phyloP scores from a whole-genome alignment of 2,888 invertebrate genomes.

The Scaptomyza reducta region DNA sequence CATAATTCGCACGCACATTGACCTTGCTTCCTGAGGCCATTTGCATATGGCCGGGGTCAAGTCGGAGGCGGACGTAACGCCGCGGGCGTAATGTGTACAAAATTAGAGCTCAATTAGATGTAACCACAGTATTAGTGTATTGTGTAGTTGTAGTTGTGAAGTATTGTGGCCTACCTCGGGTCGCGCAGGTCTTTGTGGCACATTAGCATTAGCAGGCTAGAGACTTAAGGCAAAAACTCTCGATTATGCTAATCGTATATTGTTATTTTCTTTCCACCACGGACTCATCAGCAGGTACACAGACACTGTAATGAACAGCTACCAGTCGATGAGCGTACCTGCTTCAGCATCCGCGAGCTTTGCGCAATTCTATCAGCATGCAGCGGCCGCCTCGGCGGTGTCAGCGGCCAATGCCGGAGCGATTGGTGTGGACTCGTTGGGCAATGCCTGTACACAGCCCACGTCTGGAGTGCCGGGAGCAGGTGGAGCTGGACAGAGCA shows the following conservation, averaged over 20 bases:
- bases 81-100: constrained; percentile 57
- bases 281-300: constrained; percentile 81
- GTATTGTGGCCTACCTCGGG: neutral
- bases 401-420: constrained; percentile 90
- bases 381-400: constrained; percentile 87
- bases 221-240: constrained; percentile 11
- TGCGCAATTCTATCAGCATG: constrained; percentile 96
- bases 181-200: constrained; percentile 9
- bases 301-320: constrained; percentile 85
- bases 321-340: constrained; percentile 85
- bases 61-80: constrained; percentile 35
- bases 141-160: neutral
- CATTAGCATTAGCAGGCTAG: constrained; percentile 64
- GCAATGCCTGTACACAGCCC: constrained; percentile 91
- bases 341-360: constrained; percentile 85
- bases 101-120: constrained; percentile 72
- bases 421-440: constrained; percentile 91
- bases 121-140: constrained; percentile 48
- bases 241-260: constrained; percentile 48
- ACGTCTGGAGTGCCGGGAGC: constrained; percentile 86
- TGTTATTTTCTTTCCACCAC: constrained; percentile 37
- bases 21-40: constrained; percentile 73
- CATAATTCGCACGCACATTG: constrained; percentile 75
- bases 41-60: constrained; percentile 63
- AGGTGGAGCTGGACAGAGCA: constrained; percentile 90